phyloP scores from a whole-genome alignment of 2,113 vertebrate genomes.

The Alaudala cheleensis region DNA sequence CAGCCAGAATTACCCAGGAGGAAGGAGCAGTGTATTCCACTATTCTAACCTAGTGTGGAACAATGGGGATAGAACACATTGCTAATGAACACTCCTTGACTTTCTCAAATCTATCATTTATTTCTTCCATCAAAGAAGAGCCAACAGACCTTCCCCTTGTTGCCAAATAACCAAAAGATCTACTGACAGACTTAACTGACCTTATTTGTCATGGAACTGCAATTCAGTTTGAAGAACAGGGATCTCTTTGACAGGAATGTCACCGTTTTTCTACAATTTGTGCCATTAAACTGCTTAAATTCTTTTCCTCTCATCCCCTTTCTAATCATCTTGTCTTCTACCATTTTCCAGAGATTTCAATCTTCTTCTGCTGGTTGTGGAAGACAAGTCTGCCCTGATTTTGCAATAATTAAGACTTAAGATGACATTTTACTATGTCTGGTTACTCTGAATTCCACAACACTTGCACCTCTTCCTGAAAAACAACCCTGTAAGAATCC shows the following conservation, averaged over 20 bases:
- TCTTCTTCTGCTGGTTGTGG: neutral
- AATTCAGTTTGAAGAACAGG: neutral
- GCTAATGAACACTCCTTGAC: neutral
- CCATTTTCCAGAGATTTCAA: neutral
- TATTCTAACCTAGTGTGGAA: neutral
- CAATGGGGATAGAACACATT: neutral
- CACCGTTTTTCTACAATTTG: neutral
- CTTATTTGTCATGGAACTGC: neutral
- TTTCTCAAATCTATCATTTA: neutral
- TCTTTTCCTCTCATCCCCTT: neutral
- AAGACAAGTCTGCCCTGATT: neutral
- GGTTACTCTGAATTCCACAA: neutral
- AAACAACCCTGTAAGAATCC: neutral
- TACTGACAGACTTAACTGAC: neutral
- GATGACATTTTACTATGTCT: neutral
- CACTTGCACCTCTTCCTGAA: neutral
- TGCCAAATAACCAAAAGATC: neutral
- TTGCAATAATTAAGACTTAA: neutral
- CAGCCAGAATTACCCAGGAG: neutral
- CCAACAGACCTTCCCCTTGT: neutral
- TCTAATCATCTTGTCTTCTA: neutral
- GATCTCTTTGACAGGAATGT: neutral
- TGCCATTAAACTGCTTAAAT: neutral
- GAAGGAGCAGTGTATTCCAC: neutral
- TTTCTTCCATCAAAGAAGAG: neutral